phyloP scores from a whole-genome alignment of 2,797 vertebrate genomes.

The Pangasius macronema region DNA sequence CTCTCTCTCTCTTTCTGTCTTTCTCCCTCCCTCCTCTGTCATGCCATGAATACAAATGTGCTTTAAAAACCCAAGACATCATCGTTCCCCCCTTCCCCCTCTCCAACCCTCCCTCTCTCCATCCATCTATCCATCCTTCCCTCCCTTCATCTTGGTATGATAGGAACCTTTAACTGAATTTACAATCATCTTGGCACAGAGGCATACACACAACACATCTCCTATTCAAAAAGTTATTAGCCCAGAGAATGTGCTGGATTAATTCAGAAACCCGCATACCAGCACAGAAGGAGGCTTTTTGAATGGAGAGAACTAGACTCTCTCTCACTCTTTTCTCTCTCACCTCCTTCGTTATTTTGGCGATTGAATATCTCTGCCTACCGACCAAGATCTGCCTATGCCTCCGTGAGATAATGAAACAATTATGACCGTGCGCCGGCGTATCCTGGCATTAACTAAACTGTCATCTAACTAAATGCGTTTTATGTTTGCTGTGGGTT shows the following conservation, averaged over 20 bases:
- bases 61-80: constrained; percentile 61
- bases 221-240: constrained; percentile 57
- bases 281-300: constrained; percentile 44
- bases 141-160: constrained; percentile 48
- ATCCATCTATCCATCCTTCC: constrained; percentile 26
- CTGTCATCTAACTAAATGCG: constrained; percentile 62
- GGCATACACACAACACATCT: constrained; percentile 39
- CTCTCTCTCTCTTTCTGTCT: constrained; percentile 35
- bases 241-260: constrained; percentile 46
- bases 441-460: constrained; percentile 60
- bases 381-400: constrained; percentile 40
- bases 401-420: constrained; percentile 58
- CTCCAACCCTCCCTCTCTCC: constrained; percentile 38
- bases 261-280: constrained; percentile 34
- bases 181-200: constrained; percentile 51
- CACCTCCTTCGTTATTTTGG: constrained; percentile 36
- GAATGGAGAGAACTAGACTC: constrained; percentile 22
- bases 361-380: constrained; percentile 45
- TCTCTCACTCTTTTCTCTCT: constrained; percentile 4
- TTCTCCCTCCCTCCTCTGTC: constrained; percentile 48
- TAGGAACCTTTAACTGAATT: constrained; percentile 59
- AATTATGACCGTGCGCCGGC: constrained; percentile 52
- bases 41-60: constrained; percentile 64
- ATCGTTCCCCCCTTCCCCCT: constrained; percentile 29
- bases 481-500: constrained; percentile 64